Base-by-base conservation (phyloP, 2,113 vertebrate species). In the Dolichotis patagonum region DNA sequence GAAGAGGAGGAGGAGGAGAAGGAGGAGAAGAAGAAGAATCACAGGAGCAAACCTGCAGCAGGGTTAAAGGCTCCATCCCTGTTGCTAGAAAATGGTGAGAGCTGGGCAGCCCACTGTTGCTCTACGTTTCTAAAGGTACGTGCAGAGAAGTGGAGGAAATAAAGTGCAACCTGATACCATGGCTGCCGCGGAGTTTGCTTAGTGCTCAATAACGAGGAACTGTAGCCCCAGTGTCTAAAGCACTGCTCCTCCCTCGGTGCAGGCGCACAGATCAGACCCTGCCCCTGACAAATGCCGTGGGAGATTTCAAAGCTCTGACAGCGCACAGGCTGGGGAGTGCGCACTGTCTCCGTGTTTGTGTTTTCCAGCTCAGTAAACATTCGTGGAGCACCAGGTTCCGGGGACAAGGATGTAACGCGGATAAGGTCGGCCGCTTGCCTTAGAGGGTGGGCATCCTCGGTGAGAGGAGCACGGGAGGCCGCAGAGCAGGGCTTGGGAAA, bases 121-220 rank as follows among this genome's bases (percentile, higher is more conserved):
- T 94, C 28, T 67, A 24, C 54, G 82, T 38, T 96, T 89, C 93
- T 38, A 73, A 80, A 93, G 17, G 41, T 28, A 80, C 91, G 52
- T 30, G 73, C 84, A 80, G 20, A 0, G 4, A 93, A 87, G 75
- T 0, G 43, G 43, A 35, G 75, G 75, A n/a, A 85, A 38, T 81
- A 60, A 35, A 14, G 49, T 41, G 22, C 22, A 96, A 38, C 49
- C 46, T 38, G 35, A 69, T 0, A 30, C 11, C 9, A 1, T 20
- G 13, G 62, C 26, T 82, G 52, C 32, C 28, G 26, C 56, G 17
- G 58, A 63, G 58, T 46, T 49, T 78, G 13, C 9, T 69, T 52
- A 30, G 22, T 7, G 58, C 17, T 60, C 3, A 60, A 6, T 30
- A 2, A 46, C 13, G 71, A 73, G n/a, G 28, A 46, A 75, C 0